A percentile compares a stretch with the other conserved stretches of the same genome.
These are phyloP conservation scores for Takifugu flavidus DNA, from an alignment of 2,113 vertebrate genomes.

Conservation along the genomic window DNA sequence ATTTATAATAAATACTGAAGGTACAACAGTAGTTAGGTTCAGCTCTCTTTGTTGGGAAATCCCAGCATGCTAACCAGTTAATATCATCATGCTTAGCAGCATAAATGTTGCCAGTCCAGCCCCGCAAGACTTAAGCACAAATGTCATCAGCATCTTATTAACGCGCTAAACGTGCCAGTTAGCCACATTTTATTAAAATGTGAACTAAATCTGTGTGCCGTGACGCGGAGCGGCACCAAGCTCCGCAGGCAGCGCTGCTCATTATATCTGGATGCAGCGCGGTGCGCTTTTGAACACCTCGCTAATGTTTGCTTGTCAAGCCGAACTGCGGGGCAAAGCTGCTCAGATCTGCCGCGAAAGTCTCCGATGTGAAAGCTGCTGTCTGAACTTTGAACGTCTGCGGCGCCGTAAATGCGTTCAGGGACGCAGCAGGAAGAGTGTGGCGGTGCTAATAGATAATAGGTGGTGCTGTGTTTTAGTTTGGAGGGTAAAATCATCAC, in stretches of 20 bases:
- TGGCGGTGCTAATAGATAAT: neutral
- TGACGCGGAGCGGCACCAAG: constrained; percentile 17
- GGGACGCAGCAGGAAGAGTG: neutral
- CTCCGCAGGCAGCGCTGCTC: constrained; percentile 41
- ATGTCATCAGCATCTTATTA: constrained; percentile 40
- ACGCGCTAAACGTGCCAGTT: constrained; percentile 37
- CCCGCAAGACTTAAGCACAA: constrained; percentile 16
- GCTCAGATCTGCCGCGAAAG: constrained; percentile 16
- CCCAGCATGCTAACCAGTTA: too few relatives aligned
- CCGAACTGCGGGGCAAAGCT: constrained; percentile 43
- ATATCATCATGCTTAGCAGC: neutral
- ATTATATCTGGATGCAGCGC: constrained; percentile 42
- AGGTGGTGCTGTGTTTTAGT: neutral
- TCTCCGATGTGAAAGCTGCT: neutral
- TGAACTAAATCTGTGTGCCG: constrained; percentile 31
- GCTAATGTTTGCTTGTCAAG: constrained; percentile 50
- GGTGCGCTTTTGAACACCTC: constrained; percentile 36
- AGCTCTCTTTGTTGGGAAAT: too few relatives aligned
- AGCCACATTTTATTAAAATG: constrained; percentile 43
- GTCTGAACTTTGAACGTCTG: neutral
- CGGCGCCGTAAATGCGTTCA: neutral
- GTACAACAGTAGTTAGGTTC: too few relatives aligned
- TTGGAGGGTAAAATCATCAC: neutral
- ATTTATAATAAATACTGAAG: too few relatives aligned
- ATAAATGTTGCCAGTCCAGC: neutral